phyloP scores from a whole-genome alignment of 2,797 vertebrate species.

The Erethizon dorsatum region DNA sequence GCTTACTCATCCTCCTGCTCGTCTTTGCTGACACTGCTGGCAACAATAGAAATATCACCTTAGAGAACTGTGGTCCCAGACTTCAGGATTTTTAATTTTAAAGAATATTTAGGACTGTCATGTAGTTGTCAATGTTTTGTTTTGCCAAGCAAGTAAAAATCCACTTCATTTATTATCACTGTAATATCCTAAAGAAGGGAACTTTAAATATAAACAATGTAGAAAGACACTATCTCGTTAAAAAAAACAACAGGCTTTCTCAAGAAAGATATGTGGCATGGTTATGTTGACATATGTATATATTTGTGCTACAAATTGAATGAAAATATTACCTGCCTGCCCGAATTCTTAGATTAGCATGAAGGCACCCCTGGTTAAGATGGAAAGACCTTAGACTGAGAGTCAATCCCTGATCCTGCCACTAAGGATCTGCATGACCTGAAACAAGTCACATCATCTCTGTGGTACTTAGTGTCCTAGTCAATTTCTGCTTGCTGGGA shows the following conservation, averaged over 20 bases:
- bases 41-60: rapidly evolving
- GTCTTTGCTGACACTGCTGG: background rate
- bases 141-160: background rate
- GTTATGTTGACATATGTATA: background rate
- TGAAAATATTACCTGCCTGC: background rate
- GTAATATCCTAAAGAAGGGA: background rate
- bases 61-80: background rate
- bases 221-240: background rate
- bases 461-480: background rate
- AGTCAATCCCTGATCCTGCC: background rate
- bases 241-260: background rate
- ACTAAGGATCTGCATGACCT: background rate
- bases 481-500: background rate
- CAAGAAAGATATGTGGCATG: background rate
- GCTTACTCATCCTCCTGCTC: background rate
- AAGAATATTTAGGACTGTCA: background rate
- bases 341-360: background rate
- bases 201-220: background rate
- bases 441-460: background rate
- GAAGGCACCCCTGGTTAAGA: background rate
- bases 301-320: background rate
- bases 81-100: background rate
- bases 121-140: background rate
- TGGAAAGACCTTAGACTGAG: background rate
- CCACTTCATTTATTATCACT: background rate